phyloP scores from a whole-genome alignment of 1,140 invertebrate species.

The Apis cerana region DNA sequence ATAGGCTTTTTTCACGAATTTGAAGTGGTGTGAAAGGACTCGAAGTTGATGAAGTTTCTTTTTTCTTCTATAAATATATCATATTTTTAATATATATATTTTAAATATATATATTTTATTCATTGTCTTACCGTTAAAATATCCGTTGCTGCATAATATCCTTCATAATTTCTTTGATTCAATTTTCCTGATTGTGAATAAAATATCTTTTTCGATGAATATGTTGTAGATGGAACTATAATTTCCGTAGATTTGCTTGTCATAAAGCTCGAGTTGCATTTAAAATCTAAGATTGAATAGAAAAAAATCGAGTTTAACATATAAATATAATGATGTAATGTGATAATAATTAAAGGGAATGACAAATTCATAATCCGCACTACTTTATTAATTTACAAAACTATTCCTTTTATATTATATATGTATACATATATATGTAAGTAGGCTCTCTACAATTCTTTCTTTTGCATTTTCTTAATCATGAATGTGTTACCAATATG shows the following conservation, averaged over 20 bases:
- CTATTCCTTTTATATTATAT: too few species aligned
- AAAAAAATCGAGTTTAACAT: not conserved
- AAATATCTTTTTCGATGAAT: constrained; percentile 67
- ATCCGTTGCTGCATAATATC: constrained; percentile 87
- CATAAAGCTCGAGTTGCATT: constrained; percentile 67
- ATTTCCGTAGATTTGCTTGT: constrained; percentile 66
- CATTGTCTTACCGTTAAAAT: constrained; percentile 84
- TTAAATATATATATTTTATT: not conserved
- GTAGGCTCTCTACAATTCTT: too few species aligned
- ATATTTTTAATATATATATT: not conserved
- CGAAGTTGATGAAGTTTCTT: constrained; percentile 83
- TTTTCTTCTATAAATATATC: constrained; percentile 80
- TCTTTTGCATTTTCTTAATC: too few species aligned
- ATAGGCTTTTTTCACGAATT: constrained; percentile 83
- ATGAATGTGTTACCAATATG: too few species aligned
- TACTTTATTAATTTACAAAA: too few species aligned
- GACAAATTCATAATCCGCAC: too few species aligned
- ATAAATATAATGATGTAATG: not conserved
- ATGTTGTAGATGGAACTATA: constrained; percentile 54
- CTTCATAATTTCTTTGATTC: constrained; percentile 83
- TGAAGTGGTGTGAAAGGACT: constrained; percentile 85
- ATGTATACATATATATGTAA: not conserved
- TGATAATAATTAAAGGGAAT: not conserved
- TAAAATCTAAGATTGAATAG: constrained; percentile 62
- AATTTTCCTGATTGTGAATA: constrained; percentile 67